Conservation (phyloP, 2,113 vertebrate species). For the Gallinago media region DNA sequence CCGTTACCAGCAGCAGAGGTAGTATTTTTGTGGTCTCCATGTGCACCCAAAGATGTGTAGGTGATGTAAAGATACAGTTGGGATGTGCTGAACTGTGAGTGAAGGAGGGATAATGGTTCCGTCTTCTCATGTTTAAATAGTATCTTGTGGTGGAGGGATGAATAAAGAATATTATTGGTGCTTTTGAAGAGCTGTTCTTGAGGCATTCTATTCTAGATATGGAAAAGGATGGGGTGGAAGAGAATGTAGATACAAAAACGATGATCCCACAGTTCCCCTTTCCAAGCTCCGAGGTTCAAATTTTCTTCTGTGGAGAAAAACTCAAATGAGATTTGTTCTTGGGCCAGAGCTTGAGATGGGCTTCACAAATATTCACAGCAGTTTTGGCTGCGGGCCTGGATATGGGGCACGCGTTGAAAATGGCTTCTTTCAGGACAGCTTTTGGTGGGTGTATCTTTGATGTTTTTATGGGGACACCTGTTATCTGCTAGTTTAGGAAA, state of each 20-base stretch:
- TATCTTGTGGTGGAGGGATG: neutral
- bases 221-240: neutral
- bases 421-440: rapidly evolving
- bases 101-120: neutral
- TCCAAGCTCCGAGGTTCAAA: neutral
- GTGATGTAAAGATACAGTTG: neutral
- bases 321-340: neutral
- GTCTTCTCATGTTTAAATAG: neutral
- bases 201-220: neutral
- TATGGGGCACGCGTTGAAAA: neutral
- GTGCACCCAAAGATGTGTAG: neutral
- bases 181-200: neutral
- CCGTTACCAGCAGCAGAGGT: neutral
- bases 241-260: neutral
- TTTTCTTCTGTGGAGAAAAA: neutral
- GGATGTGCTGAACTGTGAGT: rapidly evolving
- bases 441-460: neutral
- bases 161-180: neutral
- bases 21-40: neutral
- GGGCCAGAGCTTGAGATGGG: neutral
- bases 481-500: neutral
- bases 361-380: neutral
- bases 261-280: neutral
- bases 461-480: neutral
- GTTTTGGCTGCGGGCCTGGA: rapidly evolving